Base-by-base conservation (phyloP, 2,113 vertebrate genomes). In the Strix aluco region DNA sequence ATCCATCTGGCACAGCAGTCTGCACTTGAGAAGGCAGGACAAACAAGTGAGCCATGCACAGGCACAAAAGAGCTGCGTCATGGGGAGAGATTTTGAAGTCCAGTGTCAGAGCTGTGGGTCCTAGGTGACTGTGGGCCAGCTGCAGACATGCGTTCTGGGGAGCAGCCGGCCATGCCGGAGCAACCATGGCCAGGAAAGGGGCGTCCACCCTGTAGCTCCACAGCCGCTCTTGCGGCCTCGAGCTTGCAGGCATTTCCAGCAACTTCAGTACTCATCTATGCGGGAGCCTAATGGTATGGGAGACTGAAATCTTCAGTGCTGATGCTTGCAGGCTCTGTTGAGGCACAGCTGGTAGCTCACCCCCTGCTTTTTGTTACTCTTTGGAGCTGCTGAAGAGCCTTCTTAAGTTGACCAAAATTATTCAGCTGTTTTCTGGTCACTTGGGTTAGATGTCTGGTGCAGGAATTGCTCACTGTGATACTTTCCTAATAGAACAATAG, bases 171-270 rank as follows among this genome's bases (percentile, higher is more conserved):
- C 1, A 1, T 38, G 46, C 38, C 1, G 1, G 12, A 30, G 66
- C 2, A 1, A 15, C 40, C 15, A 0, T 2, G 11, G 22, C n/a
- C 0, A 0, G 26, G 34, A 58, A 5, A 52, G 14, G 8, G 4
- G 5, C 2, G 72, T 55, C 38, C 19, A 52, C 22, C 8, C 23
- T 11, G 16, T 26, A 44, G 25, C 47, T 71, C 57, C 44, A 11
- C 10, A 70, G 73, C 20, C 2, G 0, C 32, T 54, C 30, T 18
- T 54, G 69, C 0, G 1, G 25, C 54, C 34, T 73, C 1, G 2
- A 51, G 22, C 21, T 62, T 42, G 15, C 46, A 74, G 57, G 13
- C 3, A 2, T 49, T 55, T 38, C n/a, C 32, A 27, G 3, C 4
- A 8, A 17, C 32, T 55, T 42, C 5, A 5, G 27, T 46, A 29